Evolutionary conservation across 2,888 invertebrate genomes (phyloP).

Genomic region (Hirudinaria manillensis): DNA sequence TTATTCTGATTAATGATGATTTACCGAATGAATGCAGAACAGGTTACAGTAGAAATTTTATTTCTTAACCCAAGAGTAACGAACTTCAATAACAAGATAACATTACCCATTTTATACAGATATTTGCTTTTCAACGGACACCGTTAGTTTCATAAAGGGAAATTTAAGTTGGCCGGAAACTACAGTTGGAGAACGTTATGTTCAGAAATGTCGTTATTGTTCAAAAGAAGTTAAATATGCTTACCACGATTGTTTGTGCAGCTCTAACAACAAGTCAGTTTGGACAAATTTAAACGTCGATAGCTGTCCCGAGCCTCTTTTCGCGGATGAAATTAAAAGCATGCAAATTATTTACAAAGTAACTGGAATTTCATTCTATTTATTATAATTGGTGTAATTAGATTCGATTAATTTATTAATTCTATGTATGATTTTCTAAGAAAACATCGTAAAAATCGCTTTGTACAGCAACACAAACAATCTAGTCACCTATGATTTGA

Average conservation of each 20-base stretch:
- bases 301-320: conserved; percentile 9
- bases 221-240: background rate
- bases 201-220: conserved; percentile 8
- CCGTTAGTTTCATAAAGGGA: background rate
- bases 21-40: no score
- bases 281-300: background rate
- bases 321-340: background rate
- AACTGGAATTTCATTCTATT: no score
- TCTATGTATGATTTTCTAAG: no score
- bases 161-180: conserved; percentile 13
- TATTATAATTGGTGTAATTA: no score
- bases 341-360: background rate
- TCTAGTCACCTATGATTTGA: no score
- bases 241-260: conserved; percentile 19
- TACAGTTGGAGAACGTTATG: conserved; percentile 14
- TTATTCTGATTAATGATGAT: no score
- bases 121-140: background rate
- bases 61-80: no score
- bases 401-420: no score
- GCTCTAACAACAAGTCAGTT: background rate
- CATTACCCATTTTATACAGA: background rate
- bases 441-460: no score
- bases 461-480: no score
- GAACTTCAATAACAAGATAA: no score
- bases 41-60: no score